Percentiles rank a stretch among this genome's conserved stretches.
Conservation (phyloP, 2,113 vertebrate species). For the Otus sunia region DNA sequence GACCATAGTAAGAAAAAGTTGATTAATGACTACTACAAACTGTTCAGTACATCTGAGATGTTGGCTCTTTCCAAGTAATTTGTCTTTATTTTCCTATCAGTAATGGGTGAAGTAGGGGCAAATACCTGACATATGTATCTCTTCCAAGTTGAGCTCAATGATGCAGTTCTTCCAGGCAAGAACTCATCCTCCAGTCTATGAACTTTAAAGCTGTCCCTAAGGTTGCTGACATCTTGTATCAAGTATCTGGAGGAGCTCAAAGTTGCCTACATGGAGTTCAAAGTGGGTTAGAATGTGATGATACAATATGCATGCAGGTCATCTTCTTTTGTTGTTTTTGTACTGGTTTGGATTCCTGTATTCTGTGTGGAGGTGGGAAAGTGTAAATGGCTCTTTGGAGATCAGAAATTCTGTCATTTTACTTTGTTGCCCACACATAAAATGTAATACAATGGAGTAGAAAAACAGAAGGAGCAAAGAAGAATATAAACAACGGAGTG, state of each 20-base stretch:
- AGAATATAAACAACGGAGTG: neutral
- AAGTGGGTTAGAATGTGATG: neutral
- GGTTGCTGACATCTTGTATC: neutral
- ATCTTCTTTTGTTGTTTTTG: neutral
- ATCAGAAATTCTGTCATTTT: constrained; percentile 17
- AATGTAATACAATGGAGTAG: neutral
- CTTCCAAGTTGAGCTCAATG: neutral
- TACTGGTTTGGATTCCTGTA: neutral
- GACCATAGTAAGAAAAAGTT: neutral
- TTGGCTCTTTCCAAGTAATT: neutral
- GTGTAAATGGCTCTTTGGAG: neutral
- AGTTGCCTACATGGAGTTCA: neutral
- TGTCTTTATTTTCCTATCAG: neutral
- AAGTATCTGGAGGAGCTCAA: neutral
- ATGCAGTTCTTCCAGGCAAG: neutral
- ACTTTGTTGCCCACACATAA: neutral
- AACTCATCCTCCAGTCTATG: neutral
- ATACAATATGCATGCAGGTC: neutral
- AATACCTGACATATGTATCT: neutral
- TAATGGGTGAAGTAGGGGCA: neutral
- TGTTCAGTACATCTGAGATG: neutral
- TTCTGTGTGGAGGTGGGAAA: neutral
- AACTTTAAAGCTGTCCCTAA: neutral
- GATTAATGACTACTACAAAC: neutral
- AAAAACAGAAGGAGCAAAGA: neutral